Evolutionary conservation across 2,888 invertebrate species (phyloP).

Genomic region (Phytoseiulus persimilis): DNA sequence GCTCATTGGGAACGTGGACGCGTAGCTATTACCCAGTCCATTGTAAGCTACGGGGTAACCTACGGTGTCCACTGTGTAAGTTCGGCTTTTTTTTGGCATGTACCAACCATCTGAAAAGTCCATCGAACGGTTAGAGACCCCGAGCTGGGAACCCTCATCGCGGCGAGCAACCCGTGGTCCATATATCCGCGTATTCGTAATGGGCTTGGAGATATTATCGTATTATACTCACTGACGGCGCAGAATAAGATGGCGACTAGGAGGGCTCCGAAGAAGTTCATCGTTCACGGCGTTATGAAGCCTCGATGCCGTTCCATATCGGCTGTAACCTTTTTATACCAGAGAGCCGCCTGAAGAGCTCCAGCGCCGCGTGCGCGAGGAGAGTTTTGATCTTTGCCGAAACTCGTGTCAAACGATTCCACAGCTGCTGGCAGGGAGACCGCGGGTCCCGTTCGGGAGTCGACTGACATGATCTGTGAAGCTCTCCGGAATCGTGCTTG

Average conservation of each 20-base stretch:
- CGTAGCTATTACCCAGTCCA: neutral
- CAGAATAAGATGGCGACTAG: neutral
- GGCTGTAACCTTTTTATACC: neutral
- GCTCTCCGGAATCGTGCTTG: neutral
- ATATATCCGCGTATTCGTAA: too few species aligned
- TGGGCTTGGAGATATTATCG: neutral
- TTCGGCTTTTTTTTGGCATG: neutral
- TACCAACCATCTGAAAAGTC: neutral
- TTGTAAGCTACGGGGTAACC: neutral
- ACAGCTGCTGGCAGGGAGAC: neutral
- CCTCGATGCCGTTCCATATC: neutral
- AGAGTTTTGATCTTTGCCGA: neutral
- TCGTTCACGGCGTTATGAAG: neutral
- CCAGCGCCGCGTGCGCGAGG: neutral
- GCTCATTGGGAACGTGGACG: neutral
- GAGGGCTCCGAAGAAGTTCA: neutral
- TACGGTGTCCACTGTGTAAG: neutral
- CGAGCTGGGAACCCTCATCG: too few species aligned
- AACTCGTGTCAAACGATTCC: neutral
- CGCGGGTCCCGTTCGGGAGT: neutral
- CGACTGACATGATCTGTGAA: neutral
- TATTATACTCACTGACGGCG: neutral
- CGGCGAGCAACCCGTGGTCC: neutral
- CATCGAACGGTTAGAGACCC: neutral
- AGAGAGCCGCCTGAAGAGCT: neutral